Evolutionary conservation across 2,888 invertebrate species (phyloP).

Genomic region (Eristalinus sepulchralis): DNA sequence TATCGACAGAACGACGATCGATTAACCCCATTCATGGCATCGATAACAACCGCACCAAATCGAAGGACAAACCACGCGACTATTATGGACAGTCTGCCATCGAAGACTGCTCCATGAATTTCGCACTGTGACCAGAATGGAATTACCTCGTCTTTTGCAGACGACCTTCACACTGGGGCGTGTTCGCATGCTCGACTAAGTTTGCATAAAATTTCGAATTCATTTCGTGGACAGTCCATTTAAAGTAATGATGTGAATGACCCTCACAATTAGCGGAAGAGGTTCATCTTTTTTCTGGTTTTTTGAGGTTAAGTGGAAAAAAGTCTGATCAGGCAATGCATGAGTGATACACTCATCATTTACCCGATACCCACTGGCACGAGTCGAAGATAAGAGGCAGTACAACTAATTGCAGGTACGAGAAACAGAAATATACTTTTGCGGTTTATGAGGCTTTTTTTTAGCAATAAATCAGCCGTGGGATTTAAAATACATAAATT

Average conservation of each 20-base stretch:
- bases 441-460: neutral
- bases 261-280: neutral
- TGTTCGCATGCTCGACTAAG: neutral
- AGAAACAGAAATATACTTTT: neutral
- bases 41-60: neutral
- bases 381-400: neutral
- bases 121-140: neutral
- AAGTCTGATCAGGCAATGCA: neutral
- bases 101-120: neutral
- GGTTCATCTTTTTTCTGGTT: neutral
- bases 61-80: neutral
- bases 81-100: neutral
- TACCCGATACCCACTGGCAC: neutral
- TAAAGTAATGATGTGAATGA: neutral
- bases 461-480: neutral
- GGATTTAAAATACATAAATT: neutral
- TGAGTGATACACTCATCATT: neutral
- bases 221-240: neutral
- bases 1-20: neutral
- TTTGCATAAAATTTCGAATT: neutral
- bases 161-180: neutral
- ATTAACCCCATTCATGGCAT: neutral
- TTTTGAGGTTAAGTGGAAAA: neutral
- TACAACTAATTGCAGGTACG: neutral
- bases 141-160: neutral